A percentile compares a stretch with the other conserved stretches of the same genome.
Evolutionary conservation across 2,797 vertebrate species (phyloP).

Genomic region (Thripadectes ignobilis): DNA sequence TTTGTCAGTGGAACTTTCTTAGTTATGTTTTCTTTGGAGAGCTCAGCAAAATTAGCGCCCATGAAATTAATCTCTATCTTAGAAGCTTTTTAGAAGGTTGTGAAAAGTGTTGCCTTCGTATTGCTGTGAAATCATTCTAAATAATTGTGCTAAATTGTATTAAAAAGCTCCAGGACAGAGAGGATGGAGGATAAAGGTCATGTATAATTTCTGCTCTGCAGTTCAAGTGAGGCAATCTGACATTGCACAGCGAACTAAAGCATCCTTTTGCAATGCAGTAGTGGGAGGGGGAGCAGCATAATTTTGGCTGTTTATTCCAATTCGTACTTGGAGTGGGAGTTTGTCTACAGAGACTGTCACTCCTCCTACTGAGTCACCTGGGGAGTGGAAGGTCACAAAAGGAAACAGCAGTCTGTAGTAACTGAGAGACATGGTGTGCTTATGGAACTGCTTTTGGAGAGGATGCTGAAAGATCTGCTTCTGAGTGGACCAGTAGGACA

Average conservation of each 20-base stretch:
- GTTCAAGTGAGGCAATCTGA: constrained; percentile 15
- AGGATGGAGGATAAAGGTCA: constrained; percentile 39
- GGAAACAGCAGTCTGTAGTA: background rate
- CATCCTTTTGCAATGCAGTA: background rate
- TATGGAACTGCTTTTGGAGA: background rate
- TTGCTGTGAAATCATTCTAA: constrained; percentile 42
- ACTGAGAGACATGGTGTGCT: rapidly evolving
- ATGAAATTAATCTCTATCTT: constrained; percentile 44
- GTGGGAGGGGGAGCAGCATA: background rate
- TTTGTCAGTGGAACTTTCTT: constrained; percentile 3
- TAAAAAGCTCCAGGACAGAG: constrained; percentile 25
- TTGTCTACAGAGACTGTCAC: background rate
- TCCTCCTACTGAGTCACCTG: background rate
- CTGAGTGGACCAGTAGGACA: background rate
- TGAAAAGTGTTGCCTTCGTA: background rate
- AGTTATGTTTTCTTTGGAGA: constrained; percentile 16
- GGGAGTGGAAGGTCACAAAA: background rate
- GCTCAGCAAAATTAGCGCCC: constrained; percentile 12
- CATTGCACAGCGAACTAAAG: constrained; percentile 22
- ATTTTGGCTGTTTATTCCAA: background rate
- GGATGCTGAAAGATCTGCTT: background rate
- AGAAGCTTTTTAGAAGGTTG: constrained; percentile 17
- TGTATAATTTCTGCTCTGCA: background rate
- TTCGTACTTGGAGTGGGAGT: background rate
- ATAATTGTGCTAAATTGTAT: constrained; percentile 32